These are phyloP conservation scores for Opisthograptis luteolata DNA, from an alignment of 2,888 invertebrate genomes.

Conservation along the genomic window DNA sequence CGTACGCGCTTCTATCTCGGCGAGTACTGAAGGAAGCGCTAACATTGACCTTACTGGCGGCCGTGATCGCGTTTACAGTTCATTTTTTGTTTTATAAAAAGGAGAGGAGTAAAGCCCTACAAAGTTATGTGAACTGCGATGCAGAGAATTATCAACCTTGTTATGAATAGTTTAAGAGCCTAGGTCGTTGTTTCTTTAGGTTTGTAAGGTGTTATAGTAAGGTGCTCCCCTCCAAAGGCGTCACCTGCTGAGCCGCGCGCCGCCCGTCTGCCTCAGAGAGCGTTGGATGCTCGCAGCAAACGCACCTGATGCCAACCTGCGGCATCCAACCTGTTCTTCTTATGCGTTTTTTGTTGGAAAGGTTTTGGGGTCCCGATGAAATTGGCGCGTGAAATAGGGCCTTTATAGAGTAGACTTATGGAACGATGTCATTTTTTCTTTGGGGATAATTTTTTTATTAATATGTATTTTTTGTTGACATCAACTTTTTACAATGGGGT, in stretches of 20 bases:
- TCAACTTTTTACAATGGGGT: no score
- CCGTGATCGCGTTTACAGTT: slow-evolving; percentile 85
- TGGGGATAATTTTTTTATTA: neutral
- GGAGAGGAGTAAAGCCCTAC: slow-evolving; percentile 84
- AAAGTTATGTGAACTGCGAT: slow-evolving; percentile 36
- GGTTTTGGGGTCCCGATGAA: slow-evolving; percentile 16
- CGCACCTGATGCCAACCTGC: slow-evolving; percentile 74
- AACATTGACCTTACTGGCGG: slow-evolving; percentile 84
- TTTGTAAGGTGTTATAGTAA: slow-evolving; percentile 78
- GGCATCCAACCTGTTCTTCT: slow-evolving; percentile 29
- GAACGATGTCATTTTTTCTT: neutral
- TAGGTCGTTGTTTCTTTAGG: slow-evolving; percentile 38
- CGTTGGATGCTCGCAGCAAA: slow-evolving; percentile 56
- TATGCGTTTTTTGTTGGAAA: slow-evolving; percentile 31
- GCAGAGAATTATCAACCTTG: slow-evolving; percentile 42
- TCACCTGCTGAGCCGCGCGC: slow-evolving; percentile 77
- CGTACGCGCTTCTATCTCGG: slow-evolving; percentile 81
- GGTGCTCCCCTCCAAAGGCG: slow-evolving; percentile 83
- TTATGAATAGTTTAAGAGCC: slow-evolving; percentile 17
- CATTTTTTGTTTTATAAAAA: slow-evolving; percentile 85
- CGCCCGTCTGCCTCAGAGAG: slow-evolving; percentile 75
- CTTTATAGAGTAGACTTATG: slow-evolving; percentile 8
- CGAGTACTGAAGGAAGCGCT: slow-evolving; percentile 84
- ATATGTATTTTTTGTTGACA: no score
- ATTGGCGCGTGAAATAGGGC: slow-evolving; percentile 20